Conservation (phyloP, 1,140 invertebrate species). For the Zaprionus ornatus region DNA sequence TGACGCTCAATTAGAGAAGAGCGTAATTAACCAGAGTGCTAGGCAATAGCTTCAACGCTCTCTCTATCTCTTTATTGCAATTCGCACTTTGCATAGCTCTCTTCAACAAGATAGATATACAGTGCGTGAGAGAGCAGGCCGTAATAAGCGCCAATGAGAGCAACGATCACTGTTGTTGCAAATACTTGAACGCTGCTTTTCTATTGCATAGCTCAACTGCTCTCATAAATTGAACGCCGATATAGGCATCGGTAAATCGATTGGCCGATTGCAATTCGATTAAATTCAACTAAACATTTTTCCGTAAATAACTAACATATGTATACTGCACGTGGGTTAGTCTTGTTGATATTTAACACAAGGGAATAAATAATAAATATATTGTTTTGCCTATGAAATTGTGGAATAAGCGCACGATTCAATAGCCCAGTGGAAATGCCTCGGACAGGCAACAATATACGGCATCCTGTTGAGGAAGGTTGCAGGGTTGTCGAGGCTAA, state of each 20-base stretch:
- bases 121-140: too few species aligned
- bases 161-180: too few species aligned
- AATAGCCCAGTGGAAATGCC: not conserved
- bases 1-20: too few species aligned
- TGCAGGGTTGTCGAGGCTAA: not conserved
- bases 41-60: not conserved
- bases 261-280: too few species aligned
- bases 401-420: not conserved
- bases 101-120: too few species aligned
- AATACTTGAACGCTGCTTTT: too few species aligned
- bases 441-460: not conserved
- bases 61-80: not conserved
- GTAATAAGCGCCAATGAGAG: too few species aligned
- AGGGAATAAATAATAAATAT: not conserved
- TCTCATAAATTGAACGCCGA: not conserved
- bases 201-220: too few species aligned
- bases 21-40: too few species aligned
- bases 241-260: not conserved
- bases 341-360: not conserved
- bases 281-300: too few species aligned
- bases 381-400: not conserved
- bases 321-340: too few species aligned
- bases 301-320: too few species aligned
- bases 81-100: not conserved
- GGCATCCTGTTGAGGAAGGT: slow-evolving; percentile 7